These are phyloP conservation scores for Orussus abietinus DNA, from an alignment of 1,140 invertebrate species.

Conservation along the genomic window DNA sequence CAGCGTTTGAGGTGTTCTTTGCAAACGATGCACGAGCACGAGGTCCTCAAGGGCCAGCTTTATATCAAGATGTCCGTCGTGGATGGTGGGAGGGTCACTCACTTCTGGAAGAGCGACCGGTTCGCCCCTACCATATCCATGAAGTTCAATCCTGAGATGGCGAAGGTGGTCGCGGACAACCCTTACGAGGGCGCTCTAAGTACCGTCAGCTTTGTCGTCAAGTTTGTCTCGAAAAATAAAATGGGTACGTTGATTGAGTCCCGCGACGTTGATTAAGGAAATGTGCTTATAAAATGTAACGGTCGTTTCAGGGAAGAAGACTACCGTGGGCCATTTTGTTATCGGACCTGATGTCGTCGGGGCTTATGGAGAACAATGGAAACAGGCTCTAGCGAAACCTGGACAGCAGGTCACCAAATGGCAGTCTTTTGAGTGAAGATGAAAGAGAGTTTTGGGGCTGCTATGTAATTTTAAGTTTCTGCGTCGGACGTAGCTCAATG, in stretches of 20 bases:
- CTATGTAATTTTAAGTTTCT: too few relatives aligned
- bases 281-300: slow-evolving; percentile 2
- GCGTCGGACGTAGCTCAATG: too few relatives aligned
- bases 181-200: slow-evolving; percentile 47
- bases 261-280: slow-evolving; percentile 1
- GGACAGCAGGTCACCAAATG: slow-evolving; percentile 47
- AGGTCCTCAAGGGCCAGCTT: slow-evolving; percentile 62
- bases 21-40: slow-evolving; percentile 67
- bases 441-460: too few relatives aligned
- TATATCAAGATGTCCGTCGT: slow-evolving; percentile 73
- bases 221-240: slow-evolving; percentile 51
- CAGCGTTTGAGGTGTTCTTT: slow-evolving; percentile 57
- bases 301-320: slow-evolving; percentile 54
- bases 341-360: slow-evolving; percentile 52
- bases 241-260: slow-evolving; percentile 32
- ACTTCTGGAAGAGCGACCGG: slow-evolving; percentile 71
- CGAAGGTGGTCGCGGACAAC: slow-evolving; percentile 46
- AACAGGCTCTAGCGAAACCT: slow-evolving; percentile 47
- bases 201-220: slow-evolving; percentile 48
- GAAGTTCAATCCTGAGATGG: slow-evolving; percentile 46
- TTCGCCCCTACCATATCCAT: slow-evolving; percentile 65
- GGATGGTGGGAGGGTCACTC: slow-evolving; percentile 64
- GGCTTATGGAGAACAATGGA: slow-evolving; percentile 48
- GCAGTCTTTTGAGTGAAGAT: slow-evolving; percentile 45
- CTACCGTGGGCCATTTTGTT: slow-evolving; percentile 54